Evolutionary conservation across 2,113 vertebrate genomes (phyloP), one percentile per base, ranked within the genome.

Genomic region (Dasyprocta punctata): DNA sequence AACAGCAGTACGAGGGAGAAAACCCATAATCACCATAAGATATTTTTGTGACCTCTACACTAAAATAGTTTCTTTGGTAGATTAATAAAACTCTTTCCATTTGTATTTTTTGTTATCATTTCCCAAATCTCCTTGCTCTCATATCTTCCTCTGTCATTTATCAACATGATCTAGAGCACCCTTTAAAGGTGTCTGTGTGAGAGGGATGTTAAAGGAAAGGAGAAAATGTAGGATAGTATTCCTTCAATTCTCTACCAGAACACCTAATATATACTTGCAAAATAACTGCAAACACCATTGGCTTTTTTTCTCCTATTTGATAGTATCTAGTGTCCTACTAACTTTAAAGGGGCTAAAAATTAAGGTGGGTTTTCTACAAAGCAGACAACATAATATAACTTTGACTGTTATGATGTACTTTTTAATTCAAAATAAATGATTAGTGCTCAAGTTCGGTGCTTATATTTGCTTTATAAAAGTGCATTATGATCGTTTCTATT

Each of bases 391-490:
- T 49, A 47, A 22, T 49, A 11, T 56, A 49, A 54, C 19, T 41
- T 3, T 86, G 63, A 47, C 26, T 30, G 22, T 61, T 87, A 58
- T 49, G 38, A 33, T 71, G 6, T 11, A 38, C 44, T 94, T 73
- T 92, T 49, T 67, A 80, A 36, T 90, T 92, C 88, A 60, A 26
- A 26, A 36, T 71, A 82, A 75, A 61, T 60, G 69, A 90, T 75
- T 78, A 65, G 33, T 78, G 13, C 69, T 95, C n/a, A 86, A 73
- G 3, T 80, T 88, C 17, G 67, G n/a, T 65, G 13, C 56, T 86
- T 80, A 28, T 16, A 24, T 93, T 73, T 91, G 71, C 61, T 90
- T 92, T 83, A 38, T 89, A 69, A 91, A 90, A 81, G 26, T 77
- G 4, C 0, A 69, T 67, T 88, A 16, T 90, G 20, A 5, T 84